Evolutionary conservation across 2,888 invertebrate species (phyloP), one percentile per base, ranked within the genome.

Genomic region (Lydus trimaculatus): DNA sequence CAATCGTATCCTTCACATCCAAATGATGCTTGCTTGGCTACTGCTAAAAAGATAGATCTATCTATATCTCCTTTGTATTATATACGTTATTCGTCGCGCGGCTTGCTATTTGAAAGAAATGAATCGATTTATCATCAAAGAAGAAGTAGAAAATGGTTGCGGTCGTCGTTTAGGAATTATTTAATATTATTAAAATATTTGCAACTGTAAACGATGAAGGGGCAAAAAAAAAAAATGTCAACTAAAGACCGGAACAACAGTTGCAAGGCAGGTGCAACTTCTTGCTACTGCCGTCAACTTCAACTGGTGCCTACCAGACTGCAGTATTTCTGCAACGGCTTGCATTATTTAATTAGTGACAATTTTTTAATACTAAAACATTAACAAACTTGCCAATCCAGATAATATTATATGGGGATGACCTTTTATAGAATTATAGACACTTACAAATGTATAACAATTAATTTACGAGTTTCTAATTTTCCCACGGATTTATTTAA

Each of bases 181-280:
- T 84, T 84, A 83, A 84, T 84, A 84, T 82, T 83, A 84, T 84
- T 84, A 83, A 84, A 84, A 83, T 83, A 82, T 82, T 67, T 58
- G 76, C 72, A 77, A 71, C 43, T 43, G n/a, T 43, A 43, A 43
- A 43, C n/a, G 43, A 43, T 36, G 36, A 65, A 58, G 17, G 63
- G 66, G n/a, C n/a, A n/a, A n/a, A 72, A 60, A 72, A 75, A 79
- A 81, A 78, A 76, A 70, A 73, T 66, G 71, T 74, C 75, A 76
- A 70, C 69, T 71, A 72, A 31, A 68, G 78, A 76, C 80, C 81
- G 80, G 82, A 82, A 82, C 83, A 80, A 65, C 81, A 79, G 81
- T 82, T 80, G 82, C 76, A 76, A 74, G 79, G 76, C 81, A 81
- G 80, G 80, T 80, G 81, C 81, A 81, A 81, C 75, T 82, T 82